A percentile compares a stretch with the other conserved stretches of the same genome.
Conservation (phyloP, 2,797 vertebrate species). For the Eospalax fontanierii region DNA sequence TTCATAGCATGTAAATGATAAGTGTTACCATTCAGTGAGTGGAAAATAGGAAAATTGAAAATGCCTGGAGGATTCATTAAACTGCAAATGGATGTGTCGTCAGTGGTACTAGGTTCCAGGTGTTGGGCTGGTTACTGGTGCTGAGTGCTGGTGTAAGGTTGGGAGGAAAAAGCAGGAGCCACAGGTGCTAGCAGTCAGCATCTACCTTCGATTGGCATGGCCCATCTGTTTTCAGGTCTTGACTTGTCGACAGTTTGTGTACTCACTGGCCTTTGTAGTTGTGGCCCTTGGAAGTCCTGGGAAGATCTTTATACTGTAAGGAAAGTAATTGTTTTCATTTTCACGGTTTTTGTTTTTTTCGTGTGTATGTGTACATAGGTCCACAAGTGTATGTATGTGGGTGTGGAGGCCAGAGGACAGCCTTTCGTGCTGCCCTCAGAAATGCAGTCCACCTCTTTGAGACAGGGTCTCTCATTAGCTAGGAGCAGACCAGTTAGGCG, state of each 20-base stretch:
- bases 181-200: neutral
- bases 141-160: slow-evolving; percentile 37
- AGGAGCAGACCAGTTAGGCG: neutral
- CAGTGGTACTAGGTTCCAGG: slow-evolving; percentile 52
- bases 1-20: slow-evolving; percentile 73
- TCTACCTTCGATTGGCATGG: neutral
- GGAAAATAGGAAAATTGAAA: slow-evolving; percentile 79
- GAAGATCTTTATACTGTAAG: neutral
- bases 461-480: neutral
- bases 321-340: neutral
- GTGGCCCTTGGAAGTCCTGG: neutral
- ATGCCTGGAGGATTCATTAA: slow-evolving; percentile 64
- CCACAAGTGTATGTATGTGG: neutral
- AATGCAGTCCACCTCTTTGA: neutral
- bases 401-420: neutral
- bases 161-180: neutral
- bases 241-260: neutral
- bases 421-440: neutral
- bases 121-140: neutral
- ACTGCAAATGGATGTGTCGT: slow-evolving; percentile 72
- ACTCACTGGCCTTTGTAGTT: neutral
- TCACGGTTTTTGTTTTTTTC: neutral
- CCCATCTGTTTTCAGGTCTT: neutral
- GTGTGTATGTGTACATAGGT: neutral
- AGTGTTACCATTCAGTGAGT: slow-evolving; percentile 66